Base-by-base conservation (phyloP, 30 jellyfish, hydroid and myxozoan species). In the Morbakka virulenta region DNA sequence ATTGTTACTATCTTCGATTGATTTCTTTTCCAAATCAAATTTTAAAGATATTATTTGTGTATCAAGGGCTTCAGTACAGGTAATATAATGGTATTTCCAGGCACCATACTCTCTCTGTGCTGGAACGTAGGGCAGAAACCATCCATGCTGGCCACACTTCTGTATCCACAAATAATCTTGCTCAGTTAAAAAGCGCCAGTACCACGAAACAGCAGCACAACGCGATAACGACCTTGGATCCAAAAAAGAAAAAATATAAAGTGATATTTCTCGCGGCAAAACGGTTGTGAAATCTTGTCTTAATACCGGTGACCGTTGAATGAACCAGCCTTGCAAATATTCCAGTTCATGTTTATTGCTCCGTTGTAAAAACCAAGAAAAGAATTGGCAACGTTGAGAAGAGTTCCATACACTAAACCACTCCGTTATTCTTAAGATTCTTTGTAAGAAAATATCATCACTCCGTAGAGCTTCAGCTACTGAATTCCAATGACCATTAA, bases 391-490 rank as follows among this genome's bases (percentile, higher is more conserved):
- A 21, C 93, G 22, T 20, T 81, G 93, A 9, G 93, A 73, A 25
- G 93, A 81, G 23, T 81, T 85, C 93, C 93, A 81, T n/a, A 81
- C 93, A 31, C 67, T 69, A 70, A 81, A 81, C 91, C n/a, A n/a
- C n/a, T n/a, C n/a, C n/a, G n/a, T n/a, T n/a, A n/a, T n/a, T n/a
- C n/a, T n/a, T n/a, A n/a, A n/a, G n/a, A n/a, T n/a, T n/a, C n/a
- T n/a, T n/a, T n/a, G n/a, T n/a, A n/a, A n/a, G n/a, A n/a, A n/a
- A n/a, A n/a, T n/a, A n/a, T n/a, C n/a, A n/a, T n/a, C n/a, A n/a
- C n/a, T n/a, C n/a, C n/a, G n/a, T n/a, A n/a, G n/a, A n/a, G n/a
- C n/a, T n/a, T n/a, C n/a, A n/a, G n/a, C n/a, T n/a, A n/a, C n/a
- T n/a, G n/a, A n/a, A n/a, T n/a, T n/a, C n/a, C n/a, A n/a, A n/a